Evolutionary conservation across 2,113 vertebrate genomes (phyloP), one percentile per base, ranked within the genome.

Genomic region (Poeciliopsis prolifica): DNA sequence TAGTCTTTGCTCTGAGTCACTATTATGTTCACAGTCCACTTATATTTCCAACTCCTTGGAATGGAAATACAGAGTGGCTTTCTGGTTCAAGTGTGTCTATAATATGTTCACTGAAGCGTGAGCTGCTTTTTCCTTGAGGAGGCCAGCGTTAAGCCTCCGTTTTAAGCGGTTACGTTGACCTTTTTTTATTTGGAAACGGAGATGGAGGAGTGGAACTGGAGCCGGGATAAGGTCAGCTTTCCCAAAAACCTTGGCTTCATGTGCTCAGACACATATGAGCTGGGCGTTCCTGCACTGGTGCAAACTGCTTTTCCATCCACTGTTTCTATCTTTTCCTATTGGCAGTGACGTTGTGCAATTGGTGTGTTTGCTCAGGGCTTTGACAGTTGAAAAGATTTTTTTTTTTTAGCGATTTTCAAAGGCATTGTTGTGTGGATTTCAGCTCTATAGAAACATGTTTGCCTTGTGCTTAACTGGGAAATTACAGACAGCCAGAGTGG

Each of bases 241-340:
- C 86, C 65, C 78, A 69, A 72, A 87, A 88, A 88, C 84, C 83
- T 82, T 79, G 78, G 74, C 60, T 35, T 48, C 68, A 73, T 77
- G 60, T 80, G 80, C 31, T 73, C 44, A 48, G 35, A 63, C 65
- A 70, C 65, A 77, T 58, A 72, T 35, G 42, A 35, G 22, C 65
- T 86, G 88, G 84, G 88, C 81, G 86, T 91, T 92, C 29, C 79
- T 88, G 76, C 72, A 75, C 70, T 65, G 73, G 77, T 82, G 68
- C 74, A 80, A 80, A 85, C 83, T 74, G 44, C 84, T 89, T 89
- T 93, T 91, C 87, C 88, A 86, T 88, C 88, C 83, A 87, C 77
- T 58, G 62, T 54, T 51, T 75, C 61, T 78, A 80, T 88, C 84
- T 74, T 89, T 91, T 89, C 81, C 83, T 78, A 76, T 84, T 89